These are phyloP conservation scores for Tenodera sinensis DNA, from an alignment of 2,888 invertebrate species.

Conservation along the genomic window DNA sequence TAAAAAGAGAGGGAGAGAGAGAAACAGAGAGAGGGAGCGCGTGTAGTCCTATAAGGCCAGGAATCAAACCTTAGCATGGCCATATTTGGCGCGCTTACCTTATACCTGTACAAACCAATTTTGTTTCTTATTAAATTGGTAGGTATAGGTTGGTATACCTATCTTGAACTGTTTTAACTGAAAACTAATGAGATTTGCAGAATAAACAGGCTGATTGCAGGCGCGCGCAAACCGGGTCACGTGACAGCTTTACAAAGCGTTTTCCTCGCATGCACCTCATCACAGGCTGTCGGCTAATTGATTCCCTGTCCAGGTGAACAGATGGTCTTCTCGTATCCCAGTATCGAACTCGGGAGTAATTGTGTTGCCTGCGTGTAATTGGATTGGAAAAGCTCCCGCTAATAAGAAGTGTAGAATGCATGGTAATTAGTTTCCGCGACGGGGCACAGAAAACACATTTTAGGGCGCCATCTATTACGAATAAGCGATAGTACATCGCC, in stretches of 20 bases:
- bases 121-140: no score
- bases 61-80: no score
- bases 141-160: no score
- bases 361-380: not conserved
- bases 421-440: not conserved
- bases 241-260: not conserved
- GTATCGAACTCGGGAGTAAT: not conserved
- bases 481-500: not conserved
- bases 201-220: no score
- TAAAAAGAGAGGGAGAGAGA: no score
- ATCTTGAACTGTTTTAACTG: no score
- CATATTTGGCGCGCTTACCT: no score
- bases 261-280: not conserved
- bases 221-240: no score
- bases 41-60: no score
- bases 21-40: no score
- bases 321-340: not conserved
- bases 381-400: not conserved
- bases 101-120: no score
- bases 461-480: not conserved
- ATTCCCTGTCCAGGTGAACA: not conserved
- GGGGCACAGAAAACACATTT: not conserved
- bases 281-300: not conserved
- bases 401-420: not conserved
- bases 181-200: no score